Conservation (phyloP, 1,140 invertebrate species). For the Myzus persicae region DNA sequence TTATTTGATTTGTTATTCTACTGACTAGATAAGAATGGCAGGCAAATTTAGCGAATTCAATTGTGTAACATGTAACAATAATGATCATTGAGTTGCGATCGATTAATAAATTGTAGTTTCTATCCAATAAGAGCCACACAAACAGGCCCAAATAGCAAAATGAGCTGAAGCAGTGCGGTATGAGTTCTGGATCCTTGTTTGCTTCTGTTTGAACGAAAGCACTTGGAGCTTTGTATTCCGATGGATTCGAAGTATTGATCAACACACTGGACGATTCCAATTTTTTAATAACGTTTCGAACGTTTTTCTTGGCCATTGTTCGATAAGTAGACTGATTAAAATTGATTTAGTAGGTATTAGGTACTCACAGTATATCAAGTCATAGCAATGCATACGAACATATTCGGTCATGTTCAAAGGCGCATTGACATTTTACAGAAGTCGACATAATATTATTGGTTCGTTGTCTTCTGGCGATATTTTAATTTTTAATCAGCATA, state of each 20-base stretch:
- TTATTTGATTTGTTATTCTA: not conserved
- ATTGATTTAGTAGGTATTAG: not conserved
- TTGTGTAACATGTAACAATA: constrained; percentile 17
- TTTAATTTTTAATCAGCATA: not conserved
- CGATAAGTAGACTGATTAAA: not conserved
- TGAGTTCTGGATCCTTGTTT: constrained; percentile 38
- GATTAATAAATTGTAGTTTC: constrained; percentile 41
- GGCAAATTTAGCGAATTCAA: constrained; percentile 33
- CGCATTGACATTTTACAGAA: not conserved
- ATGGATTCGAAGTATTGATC: not conserved
- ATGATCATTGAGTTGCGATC: constrained; percentile 24
- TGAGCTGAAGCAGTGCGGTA: constrained; percentile 33
- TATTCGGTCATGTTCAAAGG: not conserved
- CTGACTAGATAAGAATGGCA: constrained; percentile 19
- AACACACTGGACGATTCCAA: not conserved
- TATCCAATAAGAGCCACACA: constrained; percentile 36
- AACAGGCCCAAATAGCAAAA: constrained; percentile 43
- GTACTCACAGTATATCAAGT: not conserved
- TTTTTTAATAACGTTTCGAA: constrained; percentile 7
- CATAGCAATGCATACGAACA: not conserved
- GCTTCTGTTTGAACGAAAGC: not conserved
- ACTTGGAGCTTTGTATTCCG: not conserved
- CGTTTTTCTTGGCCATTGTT: constrained; percentile 42
- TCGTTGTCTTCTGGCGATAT: not conserved
- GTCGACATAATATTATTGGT: not conserved